phyloP scores from a whole-genome alignment of 2,797 vertebrate species.

The Momotus momota region DNA sequence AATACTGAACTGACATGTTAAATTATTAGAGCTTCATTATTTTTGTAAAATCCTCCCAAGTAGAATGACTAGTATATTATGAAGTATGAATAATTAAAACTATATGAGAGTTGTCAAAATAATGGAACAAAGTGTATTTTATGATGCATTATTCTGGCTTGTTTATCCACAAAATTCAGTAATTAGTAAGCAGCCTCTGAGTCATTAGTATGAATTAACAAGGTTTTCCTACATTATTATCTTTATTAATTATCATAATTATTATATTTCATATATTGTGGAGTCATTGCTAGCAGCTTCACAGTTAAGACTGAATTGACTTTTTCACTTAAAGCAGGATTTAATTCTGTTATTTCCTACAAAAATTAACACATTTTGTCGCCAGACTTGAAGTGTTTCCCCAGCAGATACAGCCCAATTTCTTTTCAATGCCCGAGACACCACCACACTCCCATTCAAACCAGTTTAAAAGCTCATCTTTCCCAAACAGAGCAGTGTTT shows the following conservation, averaged over 20 bases:
- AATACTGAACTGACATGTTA: background rate
- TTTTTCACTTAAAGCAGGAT: constrained; percentile 22
- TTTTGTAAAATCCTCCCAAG: constrained; percentile 14
- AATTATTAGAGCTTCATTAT: constrained; percentile 20
- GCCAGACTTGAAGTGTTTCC: background rate
- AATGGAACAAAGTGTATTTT: constrained; percentile 66
- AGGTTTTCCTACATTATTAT: constrained; percentile 67
- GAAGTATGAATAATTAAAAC: constrained; percentile 61
- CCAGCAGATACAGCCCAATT: background rate
- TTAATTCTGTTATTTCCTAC: background rate
- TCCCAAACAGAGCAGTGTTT: background rate
- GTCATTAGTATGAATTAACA: constrained; percentile 60
- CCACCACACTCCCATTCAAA: background rate
- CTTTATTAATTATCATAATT: constrained; percentile 71
- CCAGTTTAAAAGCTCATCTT: background rate
- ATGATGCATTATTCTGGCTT: constrained; percentile 57
- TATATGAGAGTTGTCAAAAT: constrained; percentile 57
- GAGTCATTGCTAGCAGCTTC: constrained; percentile 13
- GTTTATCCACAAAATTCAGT: constrained; percentile 67
- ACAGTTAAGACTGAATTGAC: constrained; percentile 1
- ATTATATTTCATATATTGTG: constrained; percentile 50
- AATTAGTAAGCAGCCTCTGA: constrained; percentile 68
- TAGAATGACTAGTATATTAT: background rate
- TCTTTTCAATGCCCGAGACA: background rate
- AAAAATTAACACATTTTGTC: constrained; percentile 6